Conservation (phyloP, 2,113 vertebrate genomes). For the Corythornis cristatus region DNA sequence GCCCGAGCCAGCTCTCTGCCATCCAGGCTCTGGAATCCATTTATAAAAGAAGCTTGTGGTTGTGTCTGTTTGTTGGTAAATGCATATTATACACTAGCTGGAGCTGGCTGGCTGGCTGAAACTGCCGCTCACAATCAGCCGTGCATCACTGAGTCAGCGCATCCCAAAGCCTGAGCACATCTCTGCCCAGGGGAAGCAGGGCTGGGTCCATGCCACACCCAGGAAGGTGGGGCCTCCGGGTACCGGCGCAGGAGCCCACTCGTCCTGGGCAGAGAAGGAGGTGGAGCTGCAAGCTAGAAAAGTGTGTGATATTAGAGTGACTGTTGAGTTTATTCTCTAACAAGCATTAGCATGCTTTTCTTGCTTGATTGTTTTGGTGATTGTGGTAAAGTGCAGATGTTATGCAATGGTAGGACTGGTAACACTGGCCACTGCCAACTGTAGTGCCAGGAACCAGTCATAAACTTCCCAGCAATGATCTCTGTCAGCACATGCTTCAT, state of each 20-base stretch:
- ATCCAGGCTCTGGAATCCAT: conserved; percentile 37
- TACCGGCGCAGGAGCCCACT: background rate
- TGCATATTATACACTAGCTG: background rate
- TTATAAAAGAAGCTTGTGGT: conserved; percentile 67
- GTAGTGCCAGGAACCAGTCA: conserved; percentile 50
- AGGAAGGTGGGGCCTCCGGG: conserved; percentile 58
- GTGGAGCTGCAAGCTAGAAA: conserved; percentile 17
- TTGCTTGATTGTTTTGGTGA: conserved; percentile 42
- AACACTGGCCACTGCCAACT: conserved; percentile 55
- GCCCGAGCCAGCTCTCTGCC: background rate
- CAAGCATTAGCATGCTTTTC: conserved; percentile 35
- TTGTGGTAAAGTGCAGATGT: conserved; percentile 48
- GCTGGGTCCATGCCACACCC: conserved; percentile 59
- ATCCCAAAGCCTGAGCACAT: conserved; percentile 64
- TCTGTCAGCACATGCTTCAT: conserved; percentile 66
- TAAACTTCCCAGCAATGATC: conserved; percentile 52
- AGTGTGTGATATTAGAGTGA: background rate
- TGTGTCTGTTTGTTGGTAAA: conserved; percentile 59
- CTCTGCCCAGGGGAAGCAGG: conserved; percentile 64
- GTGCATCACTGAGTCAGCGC: conserved; percentile 66
- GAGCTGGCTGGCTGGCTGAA: conserved; percentile 61
- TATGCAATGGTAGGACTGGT: conserved; percentile 62
- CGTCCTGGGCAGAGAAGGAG: background rate
- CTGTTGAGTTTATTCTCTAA: conserved; percentile 31
- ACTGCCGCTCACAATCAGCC: conserved; percentile 66